A percentile compares a stretch with the other conserved stretches of the same genome.
These are phyloP conservation scores for Pachydiplax longipennis DNA, from an alignment of 2,888 invertebrate genomes.

Conservation along the genomic window DNA sequence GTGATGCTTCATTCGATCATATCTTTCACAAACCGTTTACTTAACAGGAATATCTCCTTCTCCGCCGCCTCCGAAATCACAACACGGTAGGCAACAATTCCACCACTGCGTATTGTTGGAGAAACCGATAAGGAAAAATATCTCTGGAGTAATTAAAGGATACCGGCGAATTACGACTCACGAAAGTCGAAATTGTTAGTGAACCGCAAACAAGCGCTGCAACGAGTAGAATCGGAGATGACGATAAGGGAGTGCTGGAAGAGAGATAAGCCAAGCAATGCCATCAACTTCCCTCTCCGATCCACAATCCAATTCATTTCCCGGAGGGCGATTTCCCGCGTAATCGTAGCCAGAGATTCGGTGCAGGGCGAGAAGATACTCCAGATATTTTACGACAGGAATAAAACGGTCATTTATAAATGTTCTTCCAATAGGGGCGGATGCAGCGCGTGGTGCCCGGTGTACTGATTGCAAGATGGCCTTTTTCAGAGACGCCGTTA, in stretches of 20 bases:
- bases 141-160: too few species aligned
- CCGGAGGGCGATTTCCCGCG: neutral
- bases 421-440: neutral
- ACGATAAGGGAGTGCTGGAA: neutral
- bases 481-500: constrained; percentile 2
- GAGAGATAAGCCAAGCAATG: neutral
- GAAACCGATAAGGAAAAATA: too few species aligned
- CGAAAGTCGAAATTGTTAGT: too few species aligned
- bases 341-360: neutral
- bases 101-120: too few species aligned
- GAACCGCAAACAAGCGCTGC: too few species aligned
- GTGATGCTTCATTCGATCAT: too few species aligned
- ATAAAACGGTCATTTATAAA: constrained; percentile 33
- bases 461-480: constrained; percentile 23
- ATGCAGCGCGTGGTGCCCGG: neutral
- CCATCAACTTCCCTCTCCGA: neutral
- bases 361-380: neutral
- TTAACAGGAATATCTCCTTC: too few species aligned
- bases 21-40: too few species aligned
- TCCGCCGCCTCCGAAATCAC: too few species aligned
- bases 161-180: too few species aligned
- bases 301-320: neutral
- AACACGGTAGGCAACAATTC: too few species aligned
- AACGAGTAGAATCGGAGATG: too few species aligned
- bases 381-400: constrained; percentile 18